Evolutionary conservation across 2,113 vertebrate species (phyloP).

Genomic region (Hippolais icterina): DNA sequence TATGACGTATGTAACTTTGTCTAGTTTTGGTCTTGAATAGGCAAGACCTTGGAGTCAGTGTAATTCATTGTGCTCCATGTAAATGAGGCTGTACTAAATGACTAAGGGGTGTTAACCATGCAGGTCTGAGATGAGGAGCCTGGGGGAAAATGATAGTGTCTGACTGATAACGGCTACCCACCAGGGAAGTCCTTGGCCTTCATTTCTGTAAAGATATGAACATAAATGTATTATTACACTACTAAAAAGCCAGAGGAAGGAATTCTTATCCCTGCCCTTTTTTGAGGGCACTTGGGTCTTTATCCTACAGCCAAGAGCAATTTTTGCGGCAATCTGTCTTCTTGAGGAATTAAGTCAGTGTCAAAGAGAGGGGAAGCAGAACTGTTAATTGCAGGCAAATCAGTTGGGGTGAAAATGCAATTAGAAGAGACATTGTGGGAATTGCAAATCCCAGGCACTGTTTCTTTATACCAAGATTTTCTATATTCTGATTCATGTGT

Average conservation of each 20-base stretch:
- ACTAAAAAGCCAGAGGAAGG: not conserved
- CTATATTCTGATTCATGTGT: not conserved
- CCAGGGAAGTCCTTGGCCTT: not conserved
- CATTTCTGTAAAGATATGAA: not conserved
- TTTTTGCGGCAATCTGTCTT: constrained; percentile 24
- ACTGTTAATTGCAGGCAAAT: constrained; percentile 45
- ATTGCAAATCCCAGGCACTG: not conserved
- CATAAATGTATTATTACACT: not conserved
- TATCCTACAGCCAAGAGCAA: constrained; percentile 15
- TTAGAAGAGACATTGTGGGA: constrained; percentile 27
- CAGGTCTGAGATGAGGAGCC: not conserved
- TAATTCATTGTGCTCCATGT: constrained; percentile 6
- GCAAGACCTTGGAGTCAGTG: not conserved
- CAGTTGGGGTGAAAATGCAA: constrained; percentile 9
- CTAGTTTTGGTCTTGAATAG: not conserved
- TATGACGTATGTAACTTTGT: not conserved
- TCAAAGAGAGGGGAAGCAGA: constrained; percentile 12
- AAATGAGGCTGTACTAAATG: constrained; percentile 16
- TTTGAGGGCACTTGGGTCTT: constrained; percentile 3
- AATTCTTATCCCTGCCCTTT: not conserved
- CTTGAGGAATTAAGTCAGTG: constrained; percentile 8
- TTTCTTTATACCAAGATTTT: constrained; percentile 7
- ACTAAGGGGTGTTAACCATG: not conserved
- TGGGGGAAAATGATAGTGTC: not conserved
- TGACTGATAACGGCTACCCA: not conserved